Percentiles rank a stretch among this genome's conserved stretches.
phyloP scores from a whole-genome alignment of 2,113 vertebrate genomes.

The Corapipo altera region DNA sequence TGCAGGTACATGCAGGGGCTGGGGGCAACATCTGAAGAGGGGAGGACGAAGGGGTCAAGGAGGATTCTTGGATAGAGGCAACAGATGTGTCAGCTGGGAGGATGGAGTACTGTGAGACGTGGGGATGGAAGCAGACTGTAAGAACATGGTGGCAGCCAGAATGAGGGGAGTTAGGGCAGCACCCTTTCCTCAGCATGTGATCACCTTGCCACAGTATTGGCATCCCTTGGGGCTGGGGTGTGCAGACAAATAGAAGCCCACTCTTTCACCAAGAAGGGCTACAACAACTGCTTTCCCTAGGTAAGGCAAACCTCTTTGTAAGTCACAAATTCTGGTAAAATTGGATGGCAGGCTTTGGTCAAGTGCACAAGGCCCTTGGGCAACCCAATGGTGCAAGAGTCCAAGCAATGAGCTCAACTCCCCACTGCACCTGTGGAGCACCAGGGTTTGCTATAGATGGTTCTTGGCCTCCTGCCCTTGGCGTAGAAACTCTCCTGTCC shows the following conservation, averaged over 20 bases:
- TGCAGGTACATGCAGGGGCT: fast-evolving
- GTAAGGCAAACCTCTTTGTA: fast-evolving
- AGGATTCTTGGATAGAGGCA: neutral
- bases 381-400: neutral
- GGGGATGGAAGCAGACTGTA: neutral
- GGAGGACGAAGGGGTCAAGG: neutral
- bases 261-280: neutral
- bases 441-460: neutral
- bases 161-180: neutral
- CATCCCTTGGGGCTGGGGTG: too few relatives aligned
- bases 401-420: neutral
- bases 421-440: fast-evolving
- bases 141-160: fast-evolving
- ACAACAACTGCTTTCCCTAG: fast-evolving
- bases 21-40: neutral
- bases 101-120: neutral
- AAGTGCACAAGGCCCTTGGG: fast-evolving
- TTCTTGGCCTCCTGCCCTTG: neutral
- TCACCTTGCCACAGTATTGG: fast-evolving
- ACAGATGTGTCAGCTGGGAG: fast-evolving
- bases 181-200: fast-evolving
- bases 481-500: neutral
- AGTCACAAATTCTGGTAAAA: neutral
- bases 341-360: neutral
- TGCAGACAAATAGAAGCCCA: neutral